Evolutionary conservation across 2,113 vertebrate genomes (phyloP).

Genomic region (Hystrix brachyura): DNA sequence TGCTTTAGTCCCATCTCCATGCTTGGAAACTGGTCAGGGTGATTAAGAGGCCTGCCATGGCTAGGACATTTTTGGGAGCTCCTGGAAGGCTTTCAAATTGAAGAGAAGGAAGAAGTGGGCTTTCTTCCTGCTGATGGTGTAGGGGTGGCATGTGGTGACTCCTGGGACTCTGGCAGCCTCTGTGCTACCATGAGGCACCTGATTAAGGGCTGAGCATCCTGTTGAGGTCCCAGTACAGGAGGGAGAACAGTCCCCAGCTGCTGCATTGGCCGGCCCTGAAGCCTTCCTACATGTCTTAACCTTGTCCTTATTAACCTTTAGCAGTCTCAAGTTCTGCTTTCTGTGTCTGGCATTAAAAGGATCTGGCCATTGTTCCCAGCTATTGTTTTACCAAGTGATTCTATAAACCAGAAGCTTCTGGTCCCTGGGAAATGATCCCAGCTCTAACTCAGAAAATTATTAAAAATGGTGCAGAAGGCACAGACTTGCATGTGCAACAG

Average conservation of each 20-base stretch:
- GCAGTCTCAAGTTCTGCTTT: neutral
- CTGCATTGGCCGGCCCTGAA: neutral
- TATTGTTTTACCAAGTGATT: neutral
- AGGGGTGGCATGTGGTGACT: neutral
- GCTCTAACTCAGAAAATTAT: neutral
- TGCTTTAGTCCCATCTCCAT: neutral
- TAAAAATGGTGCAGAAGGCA: neutral
- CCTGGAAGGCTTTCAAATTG: neutral
- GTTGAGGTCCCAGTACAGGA: neutral
- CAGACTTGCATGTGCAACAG: accelerated
- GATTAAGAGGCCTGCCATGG: neutral
- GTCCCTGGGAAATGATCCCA: neutral
- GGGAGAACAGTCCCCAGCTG: neutral
- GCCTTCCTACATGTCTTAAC: neutral
- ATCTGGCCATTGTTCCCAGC: neutral
- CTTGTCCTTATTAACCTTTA: neutral
- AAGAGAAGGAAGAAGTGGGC: neutral
- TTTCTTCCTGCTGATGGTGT: neutral
- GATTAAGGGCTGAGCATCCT: neutral
- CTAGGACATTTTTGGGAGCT: neutral
- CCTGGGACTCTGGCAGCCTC: neutral
- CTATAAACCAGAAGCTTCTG: neutral
- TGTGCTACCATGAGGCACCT: neutral
- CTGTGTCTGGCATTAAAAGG: neutral
- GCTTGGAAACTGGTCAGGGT: neutral